A percentile compares a stretch with the other conserved stretches of the same genome.
Conservation (phyloP, 2,888 invertebrate genomes). For the Papilio protenor region DNA sequence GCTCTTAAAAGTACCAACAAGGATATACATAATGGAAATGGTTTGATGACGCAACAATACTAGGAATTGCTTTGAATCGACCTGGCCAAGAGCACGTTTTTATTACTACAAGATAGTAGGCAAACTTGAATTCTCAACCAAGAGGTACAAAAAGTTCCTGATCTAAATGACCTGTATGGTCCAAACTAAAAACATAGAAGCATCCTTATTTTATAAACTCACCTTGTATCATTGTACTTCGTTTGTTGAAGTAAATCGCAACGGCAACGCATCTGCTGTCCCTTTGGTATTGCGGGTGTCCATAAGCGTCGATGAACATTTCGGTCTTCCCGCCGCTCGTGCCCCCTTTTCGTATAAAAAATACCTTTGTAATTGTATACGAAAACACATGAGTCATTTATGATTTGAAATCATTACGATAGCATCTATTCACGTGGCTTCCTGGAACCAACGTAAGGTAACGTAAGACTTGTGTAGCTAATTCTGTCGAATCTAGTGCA, state of each 20-base stretch:
- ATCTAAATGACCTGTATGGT: neutral
- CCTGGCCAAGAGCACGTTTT: neutral
- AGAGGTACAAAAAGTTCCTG: neutral
- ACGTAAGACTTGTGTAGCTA: constrained; percentile 59
- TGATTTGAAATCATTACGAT: constrained; percentile 47
- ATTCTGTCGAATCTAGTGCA: constrained; percentile 69
- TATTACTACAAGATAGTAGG: neutral
- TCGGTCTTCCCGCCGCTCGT: no score
- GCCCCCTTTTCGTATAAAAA: no score
- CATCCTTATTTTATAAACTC: constrained; percentile 41
- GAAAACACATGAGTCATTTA: constrained; percentile 46
- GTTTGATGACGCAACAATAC: constrained; percentile 55
- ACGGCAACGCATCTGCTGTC: no score
- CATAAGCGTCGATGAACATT: no score
- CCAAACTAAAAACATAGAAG: neutral
- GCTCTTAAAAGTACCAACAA: constrained; percentile 55
- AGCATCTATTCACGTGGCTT: constrained; percentile 51
- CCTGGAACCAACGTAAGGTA: constrained; percentile 59
- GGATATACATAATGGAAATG: constrained; percentile 49
- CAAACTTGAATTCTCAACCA: constrained; percentile 10
- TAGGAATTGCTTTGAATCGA: constrained; percentile 1
- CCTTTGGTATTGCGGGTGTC: no score
- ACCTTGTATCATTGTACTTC: neutral
- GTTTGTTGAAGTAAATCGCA: neutral
- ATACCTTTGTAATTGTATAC: constrained; percentile 9